Conservation (phyloP, 2,113 vertebrate species). For the Lepidothrix coronata region DNA sequence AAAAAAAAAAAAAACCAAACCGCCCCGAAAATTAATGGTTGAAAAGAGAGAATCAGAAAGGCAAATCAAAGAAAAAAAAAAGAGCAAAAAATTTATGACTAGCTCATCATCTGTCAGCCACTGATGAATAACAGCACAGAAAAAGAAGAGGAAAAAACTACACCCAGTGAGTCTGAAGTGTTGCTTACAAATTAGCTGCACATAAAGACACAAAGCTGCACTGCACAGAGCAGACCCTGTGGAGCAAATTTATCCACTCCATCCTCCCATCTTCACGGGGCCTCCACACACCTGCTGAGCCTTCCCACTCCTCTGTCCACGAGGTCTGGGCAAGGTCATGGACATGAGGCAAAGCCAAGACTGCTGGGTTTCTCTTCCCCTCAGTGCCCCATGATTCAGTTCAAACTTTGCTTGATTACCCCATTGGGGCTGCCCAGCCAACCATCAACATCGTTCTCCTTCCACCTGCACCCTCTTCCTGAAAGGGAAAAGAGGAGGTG, state of each 20-base stretch:
- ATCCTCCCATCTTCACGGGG: not conserved
- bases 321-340: not conserved
- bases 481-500: not conserved
- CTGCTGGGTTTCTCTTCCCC: not conserved
- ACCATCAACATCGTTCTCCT: not conserved
- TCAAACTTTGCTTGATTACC: not conserved
- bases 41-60: not conserved
- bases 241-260: not conserved
- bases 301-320: not conserved
- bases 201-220: not conserved
- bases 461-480: not conserved
- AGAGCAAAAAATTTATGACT: not conserved
- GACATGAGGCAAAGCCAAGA: not conserved
- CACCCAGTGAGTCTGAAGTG: not conserved
- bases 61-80: not conserved
- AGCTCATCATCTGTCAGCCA: not conserved
- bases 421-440: not conserved
- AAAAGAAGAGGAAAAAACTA: not conserved
- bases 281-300: not conserved
- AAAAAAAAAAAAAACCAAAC: not conserved
- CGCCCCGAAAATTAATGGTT: not conserved
- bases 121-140: not conserved
- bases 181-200: not conserved
- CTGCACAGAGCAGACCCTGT: not conserved
- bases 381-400: not conserved